Evolutionary conservation across 2,113 vertebrate genomes (phyloP), one percentile per base, ranked within the genome.

Genomic region (Chamaetylas fuelleborni): DNA sequence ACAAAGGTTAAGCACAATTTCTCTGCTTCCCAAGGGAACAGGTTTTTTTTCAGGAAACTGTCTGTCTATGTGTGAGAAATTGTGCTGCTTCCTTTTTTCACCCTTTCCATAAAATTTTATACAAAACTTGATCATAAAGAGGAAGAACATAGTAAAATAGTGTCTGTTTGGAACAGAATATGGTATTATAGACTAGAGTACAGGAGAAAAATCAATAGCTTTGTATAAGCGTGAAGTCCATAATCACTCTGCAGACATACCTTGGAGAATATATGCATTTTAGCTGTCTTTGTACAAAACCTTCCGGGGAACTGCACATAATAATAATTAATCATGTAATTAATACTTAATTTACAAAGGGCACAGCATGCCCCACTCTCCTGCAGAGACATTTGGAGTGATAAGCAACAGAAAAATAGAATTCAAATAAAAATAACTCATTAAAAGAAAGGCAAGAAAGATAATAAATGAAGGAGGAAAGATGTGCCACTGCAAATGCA

Each of bases 311-410:
- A 83, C 62, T 47, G 78, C 92, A 82, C 62, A 86, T 90, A 88
- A 96, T 86, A 93, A 95, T 91, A 96, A 97, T 95, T 96, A 97
- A 96, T 96, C 40, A 86, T 93, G 67, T 79, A 97, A 96, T 96
- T 97, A 97, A 93, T 95, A 95, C 84, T 95, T 96, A 93, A 95
- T 96, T 97, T 97, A 96, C 92, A 95, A 95, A 97, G 87, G 86
- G 40, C 83, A 96, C 74, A 86, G 79, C 80, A 91, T 94, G 81
- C 50, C 81, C 81, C 58, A 60, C 42, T 91, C 71, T 83, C 79
- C 86, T 90, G 83, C 50, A 91, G 95, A 92, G 88, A 36, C 90
- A 90, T 60, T 90, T 78, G 65, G 71, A 58, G 78, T 95, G 91
- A 92, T 88, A 92, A 95, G 74, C 19, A 84, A 92, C 79, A 42